Percentiles rank a stretch among this genome's conserved stretches.
Conservation (phyloP, 2,888 invertebrate species). For the Aphidoletes aphidimyza region DNA sequence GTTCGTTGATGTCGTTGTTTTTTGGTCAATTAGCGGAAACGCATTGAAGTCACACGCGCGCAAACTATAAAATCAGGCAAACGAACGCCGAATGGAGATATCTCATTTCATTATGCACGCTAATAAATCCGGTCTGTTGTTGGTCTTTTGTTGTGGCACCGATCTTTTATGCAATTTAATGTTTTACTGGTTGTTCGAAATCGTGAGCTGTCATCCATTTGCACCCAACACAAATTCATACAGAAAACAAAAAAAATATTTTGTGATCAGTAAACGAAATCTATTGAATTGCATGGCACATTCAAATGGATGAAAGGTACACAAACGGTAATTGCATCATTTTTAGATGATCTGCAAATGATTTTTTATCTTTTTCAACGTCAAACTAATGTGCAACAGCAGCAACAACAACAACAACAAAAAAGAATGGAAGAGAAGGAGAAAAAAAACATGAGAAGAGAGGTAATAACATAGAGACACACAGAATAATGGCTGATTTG, state of each 20-base stretch:
- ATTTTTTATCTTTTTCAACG: background rate
- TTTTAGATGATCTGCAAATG: background rate
- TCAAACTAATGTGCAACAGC: background rate
- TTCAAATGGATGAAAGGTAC: background rate
- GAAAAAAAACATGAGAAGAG: no score
- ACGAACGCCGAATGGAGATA: constrained; percentile 17
- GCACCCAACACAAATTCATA: background rate
- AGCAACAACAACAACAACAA: background rate
- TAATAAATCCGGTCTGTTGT: constrained; percentile 9
- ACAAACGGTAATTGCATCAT: background rate
- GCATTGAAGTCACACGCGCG: constrained; percentile 52
- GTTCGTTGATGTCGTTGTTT: background rate
- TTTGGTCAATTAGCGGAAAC: constrained; percentile 50
- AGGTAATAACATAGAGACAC: background rate
- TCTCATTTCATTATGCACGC: constrained; percentile 42
- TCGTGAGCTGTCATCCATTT: constrained; percentile 11
- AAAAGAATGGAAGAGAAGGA: no score
- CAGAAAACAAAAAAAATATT: background rate
- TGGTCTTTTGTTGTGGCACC: background rate
- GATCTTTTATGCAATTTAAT: background rate
- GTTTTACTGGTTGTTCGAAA: background rate
- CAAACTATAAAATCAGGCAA: constrained; percentile 47
- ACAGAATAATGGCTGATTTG: background rate
- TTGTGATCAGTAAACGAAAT: background rate
- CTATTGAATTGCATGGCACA: no score